Evolutionary conservation across 37 sponge, comb jelly and placozoan species (phyloP).

Genomic region (Aplysina aerophoba): DNA sequence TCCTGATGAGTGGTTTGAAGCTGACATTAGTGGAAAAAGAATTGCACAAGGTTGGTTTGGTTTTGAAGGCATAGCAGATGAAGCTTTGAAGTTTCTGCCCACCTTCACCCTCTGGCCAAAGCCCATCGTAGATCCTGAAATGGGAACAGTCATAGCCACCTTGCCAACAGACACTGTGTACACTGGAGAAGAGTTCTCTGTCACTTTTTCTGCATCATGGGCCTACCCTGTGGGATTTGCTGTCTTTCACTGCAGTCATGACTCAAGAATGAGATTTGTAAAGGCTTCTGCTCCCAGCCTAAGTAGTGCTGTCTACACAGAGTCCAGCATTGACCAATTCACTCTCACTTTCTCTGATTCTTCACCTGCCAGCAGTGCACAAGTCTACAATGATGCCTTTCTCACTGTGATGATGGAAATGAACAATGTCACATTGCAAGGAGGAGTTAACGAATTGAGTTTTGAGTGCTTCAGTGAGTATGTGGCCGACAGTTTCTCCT

Average conservation of each 20-base stretch:
- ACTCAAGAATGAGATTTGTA: background rate
- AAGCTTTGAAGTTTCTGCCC: background rate
- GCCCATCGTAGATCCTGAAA: background rate
- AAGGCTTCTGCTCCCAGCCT: background rate
- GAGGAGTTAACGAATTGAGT: background rate
- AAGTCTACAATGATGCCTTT: background rate
- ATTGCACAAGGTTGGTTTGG: background rate
- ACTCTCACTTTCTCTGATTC: constrained; percentile 1
- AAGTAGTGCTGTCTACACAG: background rate
- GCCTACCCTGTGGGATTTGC: background rate
- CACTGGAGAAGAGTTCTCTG: background rate
- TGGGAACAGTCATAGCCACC: background rate
- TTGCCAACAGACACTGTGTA: background rate
- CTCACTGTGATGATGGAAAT: constrained; percentile 4
- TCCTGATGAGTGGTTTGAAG: constrained; percentile 39
- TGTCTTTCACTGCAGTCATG: background rate
- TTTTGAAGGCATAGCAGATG: background rate
- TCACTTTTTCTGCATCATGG: constrained; percentile 16
- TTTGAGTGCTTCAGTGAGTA: constrained; percentile 9
- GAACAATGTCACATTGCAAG: background rate
- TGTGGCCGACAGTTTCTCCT: background rate
- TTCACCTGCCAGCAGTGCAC: background rate
- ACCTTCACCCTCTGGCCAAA: constrained; percentile 4
- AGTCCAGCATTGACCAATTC: background rate
- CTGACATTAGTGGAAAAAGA: background rate